These are phyloP conservation scores for Antennarius maculatus DNA, from an alignment of 2,797 vertebrate genomes.

Conservation along the genomic window DNA sequence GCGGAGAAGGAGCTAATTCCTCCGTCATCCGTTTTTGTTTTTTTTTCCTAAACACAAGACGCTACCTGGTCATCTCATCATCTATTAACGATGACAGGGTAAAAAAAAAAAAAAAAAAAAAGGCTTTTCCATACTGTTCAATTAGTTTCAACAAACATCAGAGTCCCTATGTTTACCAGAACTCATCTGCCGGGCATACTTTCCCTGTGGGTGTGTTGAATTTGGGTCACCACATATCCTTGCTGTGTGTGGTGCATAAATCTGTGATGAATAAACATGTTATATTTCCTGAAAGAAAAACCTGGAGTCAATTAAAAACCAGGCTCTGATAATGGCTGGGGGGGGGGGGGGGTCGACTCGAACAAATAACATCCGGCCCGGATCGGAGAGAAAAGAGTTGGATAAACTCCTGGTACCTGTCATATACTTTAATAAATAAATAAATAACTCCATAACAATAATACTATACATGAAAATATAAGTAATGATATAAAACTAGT, in stretches of 20 bases:
- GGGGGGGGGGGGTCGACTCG: neutral
- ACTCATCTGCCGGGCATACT: neutral
- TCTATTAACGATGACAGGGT: neutral
- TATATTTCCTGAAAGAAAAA: neutral
- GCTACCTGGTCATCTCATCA: neutral
- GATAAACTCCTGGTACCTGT: too few relatives aligned
- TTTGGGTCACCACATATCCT: conserved; percentile 4
- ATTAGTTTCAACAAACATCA: neutral
- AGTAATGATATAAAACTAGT: too few relatives aligned
- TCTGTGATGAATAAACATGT: neutral
- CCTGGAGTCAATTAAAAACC: neutral
- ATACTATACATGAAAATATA: too few relatives aligned
- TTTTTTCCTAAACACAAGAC: neutral
- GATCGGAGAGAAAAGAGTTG: too few relatives aligned
- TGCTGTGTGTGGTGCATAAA: neutral
- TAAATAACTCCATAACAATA: too few relatives aligned
- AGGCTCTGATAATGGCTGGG: too few relatives aligned
- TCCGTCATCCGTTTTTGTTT: neutral
- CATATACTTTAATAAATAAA: too few relatives aligned
- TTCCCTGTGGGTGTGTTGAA: neutral
- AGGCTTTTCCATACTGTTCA: neutral
- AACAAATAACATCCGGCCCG: neutral
- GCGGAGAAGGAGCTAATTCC: conserved; percentile 14
- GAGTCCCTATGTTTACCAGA: neutral
- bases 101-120: neutral